Evolutionary conservation across 2,797 vertebrate genomes (phyloP), one percentile per base, ranked within the genome.

Genomic region (Dendrocincla tyrannina): DNA sequence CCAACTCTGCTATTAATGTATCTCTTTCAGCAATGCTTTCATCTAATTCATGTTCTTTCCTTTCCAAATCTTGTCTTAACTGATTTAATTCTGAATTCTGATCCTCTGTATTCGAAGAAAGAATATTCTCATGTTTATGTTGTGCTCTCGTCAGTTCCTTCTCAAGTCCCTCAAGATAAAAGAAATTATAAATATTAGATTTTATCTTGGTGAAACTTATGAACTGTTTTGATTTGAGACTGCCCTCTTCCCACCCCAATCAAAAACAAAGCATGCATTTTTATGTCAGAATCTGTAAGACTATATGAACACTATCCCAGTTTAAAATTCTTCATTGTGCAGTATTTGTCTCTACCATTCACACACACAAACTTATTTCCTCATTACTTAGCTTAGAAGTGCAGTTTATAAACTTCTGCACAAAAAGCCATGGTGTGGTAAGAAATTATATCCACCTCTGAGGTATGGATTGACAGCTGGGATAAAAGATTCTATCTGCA

Each of bases 1-100:
- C 99, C 91, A 99, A 85, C 89, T 99, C 99, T 3, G 96, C 97
- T 86, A 97, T 90, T 74, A 99, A 96, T 3, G 97, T 98, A 93
- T 99, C 98, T 77, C 98, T 98, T 91, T 99, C 99, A 89, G 97
- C 95, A 88, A 98, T 87, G 13, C 97, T 98, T 94, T 98, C 98
- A 91, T 96, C 98, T 91, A 99, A 97, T 55, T 97, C 97, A 70
- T 94, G 96, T 47, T 98, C 97, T 70, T 98, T 98, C 73, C 96
- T 98, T 91, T 98, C 96, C 94, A 99, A 97, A 91, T 98, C 98
- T 33, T 88, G 91, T 95, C 95, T 98, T 95, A 99, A 97, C 58
- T 98, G 97, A 81, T 97, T 97, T 86, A 98, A 53, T 39, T 97
- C 95, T 83, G 97, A 89, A 92, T 94, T 96, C 44, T 91, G 78